Evolutionary conservation across 2,113 vertebrate species (phyloP).

Genomic region (Pithys albifrons): DNA sequence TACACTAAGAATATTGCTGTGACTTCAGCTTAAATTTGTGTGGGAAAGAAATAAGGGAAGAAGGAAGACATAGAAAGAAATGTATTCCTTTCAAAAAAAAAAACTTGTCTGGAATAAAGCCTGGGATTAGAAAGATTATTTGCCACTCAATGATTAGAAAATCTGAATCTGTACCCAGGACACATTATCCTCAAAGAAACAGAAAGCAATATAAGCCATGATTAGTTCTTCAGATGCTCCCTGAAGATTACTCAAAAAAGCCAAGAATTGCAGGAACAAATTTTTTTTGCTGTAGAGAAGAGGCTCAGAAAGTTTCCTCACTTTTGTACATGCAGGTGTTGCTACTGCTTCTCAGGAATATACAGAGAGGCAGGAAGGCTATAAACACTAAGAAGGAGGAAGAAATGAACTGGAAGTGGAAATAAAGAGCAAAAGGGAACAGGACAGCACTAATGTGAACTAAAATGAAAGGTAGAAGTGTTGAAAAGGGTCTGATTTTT

Average conservation of each 20-base stretch:
- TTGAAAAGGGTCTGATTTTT: neutral
- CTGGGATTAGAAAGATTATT: neutral
- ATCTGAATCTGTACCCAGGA: neutral
- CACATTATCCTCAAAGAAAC: neutral
- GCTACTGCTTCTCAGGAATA: neutral
- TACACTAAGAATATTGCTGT: neutral
- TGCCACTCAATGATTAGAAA: neutral
- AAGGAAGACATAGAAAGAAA: neutral
- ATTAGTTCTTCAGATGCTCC: neutral
- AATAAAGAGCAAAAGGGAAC: neutral
- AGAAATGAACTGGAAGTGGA: neutral
- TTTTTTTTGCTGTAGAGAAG: neutral
- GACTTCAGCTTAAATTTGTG: neutral
- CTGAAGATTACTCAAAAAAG: neutral
- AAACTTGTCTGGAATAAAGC: neutral
- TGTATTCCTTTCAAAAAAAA: neutral
- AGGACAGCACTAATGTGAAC: rapidly evolving
- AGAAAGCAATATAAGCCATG: neutral
- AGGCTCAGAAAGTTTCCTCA: neutral
- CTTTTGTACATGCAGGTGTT: neutral
- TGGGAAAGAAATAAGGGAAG: neutral
- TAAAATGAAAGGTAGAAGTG: neutral
- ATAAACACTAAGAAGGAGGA: neutral
- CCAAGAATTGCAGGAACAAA: neutral
- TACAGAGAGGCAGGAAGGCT: neutral